Evolutionary conservation across 2,113 vertebrate genomes (phyloP).

Genomic region (Stomatorhinus ivindoensis): DNA sequence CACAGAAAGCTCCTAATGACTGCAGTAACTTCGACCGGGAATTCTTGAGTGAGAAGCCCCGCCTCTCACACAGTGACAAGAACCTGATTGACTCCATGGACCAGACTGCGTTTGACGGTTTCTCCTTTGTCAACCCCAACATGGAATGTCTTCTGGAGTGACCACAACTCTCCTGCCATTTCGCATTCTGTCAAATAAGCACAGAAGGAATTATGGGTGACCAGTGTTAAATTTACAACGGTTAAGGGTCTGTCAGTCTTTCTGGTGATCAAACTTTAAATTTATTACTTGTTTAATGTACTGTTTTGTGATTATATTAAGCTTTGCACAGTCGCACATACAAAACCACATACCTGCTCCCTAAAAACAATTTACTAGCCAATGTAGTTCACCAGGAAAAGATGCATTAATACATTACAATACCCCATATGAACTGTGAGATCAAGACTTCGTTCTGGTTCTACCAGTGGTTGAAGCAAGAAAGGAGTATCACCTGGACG

Average conservation of each 20-base stretch:
- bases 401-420: background rate
- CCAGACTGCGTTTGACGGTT: slow-evolving; percentile 77
- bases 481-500: background rate
- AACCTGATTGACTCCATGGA: slow-evolving; percentile 96
- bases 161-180: slow-evolving; percentile 31
- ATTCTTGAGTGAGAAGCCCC: slow-evolving; percentile 88
- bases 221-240: background rate
- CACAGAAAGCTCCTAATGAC: slow-evolving; percentile 81
- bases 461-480: background rate
- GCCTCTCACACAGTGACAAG: slow-evolving; percentile 81
- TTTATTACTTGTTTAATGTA: slow-evolving; percentile 31
- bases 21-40: slow-evolving; percentile 94
- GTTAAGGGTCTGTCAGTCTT: slow-evolving; percentile 15
- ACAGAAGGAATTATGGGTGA: background rate
- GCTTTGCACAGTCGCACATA: background rate
- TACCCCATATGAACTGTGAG: background rate
- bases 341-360: slow-evolving; percentile 1
- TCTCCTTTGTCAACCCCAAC: slow-evolving; percentile 88
- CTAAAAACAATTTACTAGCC: background rate
- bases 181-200: background rate
- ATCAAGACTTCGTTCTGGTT: background rate
- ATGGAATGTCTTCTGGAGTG: slow-evolving; percentile 72
- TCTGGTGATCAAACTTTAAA: slow-evolving; percentile 33
- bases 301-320: slow-evolving; percentile 35
- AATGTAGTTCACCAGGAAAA: background rate